A percentile compares a stretch with the other conserved stretches of the same genome.
These are phyloP conservation scores for Vidua macroura DNA, from an alignment of 2,113 vertebrate genomes.

Conservation along the genomic window DNA sequence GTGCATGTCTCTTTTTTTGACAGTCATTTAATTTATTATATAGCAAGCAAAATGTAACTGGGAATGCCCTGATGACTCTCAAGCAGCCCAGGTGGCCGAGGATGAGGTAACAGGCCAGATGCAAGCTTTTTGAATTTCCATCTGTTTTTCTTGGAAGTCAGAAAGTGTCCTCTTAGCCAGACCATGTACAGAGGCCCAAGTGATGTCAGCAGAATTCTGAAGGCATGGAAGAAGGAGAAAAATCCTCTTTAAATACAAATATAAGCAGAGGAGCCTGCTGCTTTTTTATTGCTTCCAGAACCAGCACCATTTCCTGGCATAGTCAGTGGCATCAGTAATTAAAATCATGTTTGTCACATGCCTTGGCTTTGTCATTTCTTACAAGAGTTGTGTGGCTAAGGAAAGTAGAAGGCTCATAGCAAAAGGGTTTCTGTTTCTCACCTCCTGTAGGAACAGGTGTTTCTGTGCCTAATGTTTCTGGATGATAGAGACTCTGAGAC, in stretches of 20 bases:
- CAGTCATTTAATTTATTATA: not conserved
- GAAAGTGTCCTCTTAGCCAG: not conserved
- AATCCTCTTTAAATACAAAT: not conserved
- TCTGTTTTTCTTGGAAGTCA: conserved; percentile 51
- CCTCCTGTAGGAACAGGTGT: not conserved
- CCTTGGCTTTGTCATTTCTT: not conserved
- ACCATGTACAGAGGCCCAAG: not conserved
- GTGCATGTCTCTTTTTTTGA: not conserved
- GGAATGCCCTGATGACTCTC: not conserved
- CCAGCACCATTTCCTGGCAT: not conserved
- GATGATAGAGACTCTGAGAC: not conserved
- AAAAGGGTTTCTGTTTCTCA: not conserved
- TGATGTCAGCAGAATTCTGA: conserved; percentile 12
- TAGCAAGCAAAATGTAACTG: not conserved
- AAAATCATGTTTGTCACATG: not conserved
- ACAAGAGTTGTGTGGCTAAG: not conserved
- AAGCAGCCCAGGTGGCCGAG: not conserved
- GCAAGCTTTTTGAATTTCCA: not conserved
- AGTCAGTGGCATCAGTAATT: not conserved
- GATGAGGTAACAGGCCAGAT: conserved; percentile 45
- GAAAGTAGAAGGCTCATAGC: not conserved
- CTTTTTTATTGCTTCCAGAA: conserved; percentile 18
- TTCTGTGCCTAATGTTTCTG: not conserved
- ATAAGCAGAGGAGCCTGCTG: not conserved
- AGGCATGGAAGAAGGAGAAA: conserved; percentile 8